phyloP scores from a whole-genome alignment of 2,888 invertebrate species.

The Lypha dubia region DNA sequence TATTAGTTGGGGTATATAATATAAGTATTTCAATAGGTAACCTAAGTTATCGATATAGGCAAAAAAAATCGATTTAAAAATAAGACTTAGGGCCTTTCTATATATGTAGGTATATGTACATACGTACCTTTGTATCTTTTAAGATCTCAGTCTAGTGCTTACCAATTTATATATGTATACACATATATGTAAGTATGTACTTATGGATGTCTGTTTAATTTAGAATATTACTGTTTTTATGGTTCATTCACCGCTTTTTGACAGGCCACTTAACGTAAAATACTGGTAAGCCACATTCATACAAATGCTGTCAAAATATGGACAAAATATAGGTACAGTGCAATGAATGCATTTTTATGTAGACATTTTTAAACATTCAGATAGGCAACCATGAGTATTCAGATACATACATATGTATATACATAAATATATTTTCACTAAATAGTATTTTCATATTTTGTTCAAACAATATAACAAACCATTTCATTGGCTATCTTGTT shows the following conservation, averaged over 20 bases:
- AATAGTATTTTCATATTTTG: conserved; percentile 40
- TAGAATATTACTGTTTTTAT: conserved; percentile 58
- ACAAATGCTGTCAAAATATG: conserved; percentile 72
- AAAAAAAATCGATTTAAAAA: no score
- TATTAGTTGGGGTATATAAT: no score
- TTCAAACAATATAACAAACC: conserved; percentile 72
- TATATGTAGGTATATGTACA: no score
- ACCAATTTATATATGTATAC: not conserved
- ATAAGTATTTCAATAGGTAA: no score
- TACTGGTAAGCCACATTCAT: conserved; percentile 75
- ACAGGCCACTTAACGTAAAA: conserved; percentile 72
- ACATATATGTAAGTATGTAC: not conserved
- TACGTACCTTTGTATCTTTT: no score
- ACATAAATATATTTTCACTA: conserved; percentile 41
- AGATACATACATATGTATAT: not conserved
- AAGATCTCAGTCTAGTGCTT: no score
- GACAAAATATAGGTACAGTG: conserved; percentile 45
- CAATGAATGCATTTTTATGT: conserved; percentile 51
- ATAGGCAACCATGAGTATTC: conserved; percentile 22
- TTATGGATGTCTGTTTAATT: conserved; percentile 4
- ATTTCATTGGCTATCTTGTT: conserved; percentile 80
- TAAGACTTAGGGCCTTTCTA: no score
- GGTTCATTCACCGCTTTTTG: conserved; percentile 78
- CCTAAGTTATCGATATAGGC: no score
- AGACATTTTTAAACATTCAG: conserved; percentile 60